These are phyloP conservation scores for Phyllostomus hastatus DNA, from an alignment of 2,113 vertebrate species.

Conservation along the genomic window DNA sequence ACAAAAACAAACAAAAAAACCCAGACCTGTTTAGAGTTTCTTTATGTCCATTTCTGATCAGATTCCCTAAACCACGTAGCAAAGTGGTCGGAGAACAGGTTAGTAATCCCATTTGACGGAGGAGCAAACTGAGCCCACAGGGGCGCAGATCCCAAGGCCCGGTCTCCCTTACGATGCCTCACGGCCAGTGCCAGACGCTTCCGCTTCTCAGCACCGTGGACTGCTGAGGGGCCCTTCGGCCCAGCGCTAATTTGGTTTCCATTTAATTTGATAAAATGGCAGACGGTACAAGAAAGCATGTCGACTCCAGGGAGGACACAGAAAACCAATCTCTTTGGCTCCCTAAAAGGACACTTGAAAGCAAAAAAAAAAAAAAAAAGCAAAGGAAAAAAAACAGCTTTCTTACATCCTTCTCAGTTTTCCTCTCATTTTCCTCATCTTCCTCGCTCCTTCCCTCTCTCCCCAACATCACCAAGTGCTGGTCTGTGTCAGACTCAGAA, in stretches of 20 bases:
- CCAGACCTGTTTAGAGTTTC: background rate
- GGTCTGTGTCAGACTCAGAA: accelerated
- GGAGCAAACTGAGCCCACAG: background rate
- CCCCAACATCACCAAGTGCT: background rate
- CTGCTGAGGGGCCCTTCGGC: background rate
- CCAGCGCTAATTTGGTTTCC: constrained; percentile 29
- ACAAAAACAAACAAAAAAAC: too few relatives aligned
- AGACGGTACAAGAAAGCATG: constrained; percentile 7
- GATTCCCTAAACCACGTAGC: background rate
- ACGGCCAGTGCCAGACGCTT: accelerated
- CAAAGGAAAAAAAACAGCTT: background rate
- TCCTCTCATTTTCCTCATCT: background rate
- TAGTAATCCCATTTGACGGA: background rate
- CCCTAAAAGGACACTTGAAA: background rate
- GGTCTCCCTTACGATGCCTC: accelerated
- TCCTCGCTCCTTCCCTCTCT: background rate
- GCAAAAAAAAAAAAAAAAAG: background rate
- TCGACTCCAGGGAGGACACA: background rate
- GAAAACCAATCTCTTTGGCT: background rate
- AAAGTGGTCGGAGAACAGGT: background rate
- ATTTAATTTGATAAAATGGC: constrained; percentile 34
- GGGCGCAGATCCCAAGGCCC: background rate
- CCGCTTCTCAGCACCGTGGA: accelerated
- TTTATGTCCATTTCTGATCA: background rate
- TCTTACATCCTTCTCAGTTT: background rate